Evolutionary conservation across 2,888 invertebrate species (phyloP).

Genomic region (Villa cingulata): DNA sequence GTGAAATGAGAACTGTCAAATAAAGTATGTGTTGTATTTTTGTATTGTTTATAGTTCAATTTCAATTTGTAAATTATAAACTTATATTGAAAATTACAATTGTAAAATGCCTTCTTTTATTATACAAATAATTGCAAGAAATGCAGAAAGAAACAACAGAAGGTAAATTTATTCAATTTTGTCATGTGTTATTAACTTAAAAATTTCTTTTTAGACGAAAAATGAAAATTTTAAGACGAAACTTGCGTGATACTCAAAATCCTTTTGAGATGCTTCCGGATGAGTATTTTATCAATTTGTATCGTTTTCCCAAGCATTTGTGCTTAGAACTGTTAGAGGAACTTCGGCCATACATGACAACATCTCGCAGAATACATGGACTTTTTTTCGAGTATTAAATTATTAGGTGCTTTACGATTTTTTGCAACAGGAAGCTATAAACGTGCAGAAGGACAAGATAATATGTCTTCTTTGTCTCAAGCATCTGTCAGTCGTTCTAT

Average conservation of each 20-base stretch:
- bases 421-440: constrained; percentile 3
- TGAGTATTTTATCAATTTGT: constrained; percentile 3
- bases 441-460: constrained; percentile 2
- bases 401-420: neutral
- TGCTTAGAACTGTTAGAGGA: neutral
- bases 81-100: no score
- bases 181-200: no score
- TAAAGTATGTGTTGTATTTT: no score
- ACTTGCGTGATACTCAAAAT: constrained; percentile 2
- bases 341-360: neutral
- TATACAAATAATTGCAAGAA: no score
- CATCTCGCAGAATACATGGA: neutral
- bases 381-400: neutral
- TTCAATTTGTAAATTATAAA: no score
- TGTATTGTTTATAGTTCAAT: no score
- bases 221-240: neutral
- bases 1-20: no score
- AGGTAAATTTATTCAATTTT: neutral
- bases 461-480: neutral
- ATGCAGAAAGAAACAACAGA: neutral
- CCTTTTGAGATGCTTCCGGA: constrained; percentile 2
- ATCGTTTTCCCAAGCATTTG: constrained; percentile 5
- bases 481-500: constrained; percentile 2
- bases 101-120: no score
- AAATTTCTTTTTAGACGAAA: no score